Evolutionary conservation across 2,113 vertebrate species (phyloP).

Genomic region (Proterorhinus semilunaris): DNA sequence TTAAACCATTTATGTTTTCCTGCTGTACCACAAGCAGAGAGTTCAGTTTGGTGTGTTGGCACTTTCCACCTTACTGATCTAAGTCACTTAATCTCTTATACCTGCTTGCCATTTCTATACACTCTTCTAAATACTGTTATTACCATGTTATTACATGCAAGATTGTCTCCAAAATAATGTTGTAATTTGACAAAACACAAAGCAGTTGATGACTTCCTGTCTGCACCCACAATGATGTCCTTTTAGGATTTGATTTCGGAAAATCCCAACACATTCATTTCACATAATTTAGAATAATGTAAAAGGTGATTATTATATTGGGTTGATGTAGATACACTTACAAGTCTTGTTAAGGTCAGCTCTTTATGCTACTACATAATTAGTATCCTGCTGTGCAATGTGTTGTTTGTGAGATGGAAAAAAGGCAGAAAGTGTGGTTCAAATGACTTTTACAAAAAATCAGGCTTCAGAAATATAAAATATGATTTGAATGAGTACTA

Average conservation of each 20-base stretch:
- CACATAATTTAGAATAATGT: not conserved
- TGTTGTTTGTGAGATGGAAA: too few relatives aligned
- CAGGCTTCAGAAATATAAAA: not conserved
- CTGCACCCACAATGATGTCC: slow-evolving; percentile 37
- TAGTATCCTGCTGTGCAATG: too few relatives aligned
- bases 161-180: too few relatives aligned
- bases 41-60: slow-evolving; percentile 54
- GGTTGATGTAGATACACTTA: too few relatives aligned
- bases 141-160: not conserved
- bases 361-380: too few relatives aligned
- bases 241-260: slow-evolving; percentile 31
- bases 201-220: slow-evolving; percentile 61
- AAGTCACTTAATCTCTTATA: slow-evolving; percentile 8
- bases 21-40: slow-evolving; percentile 51
- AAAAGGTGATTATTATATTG: too few relatives aligned
- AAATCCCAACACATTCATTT: slow-evolving; percentile 17
- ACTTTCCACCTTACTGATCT: slow-evolving; percentile 14
- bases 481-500: not conserved
- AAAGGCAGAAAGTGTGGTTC: not conserved
- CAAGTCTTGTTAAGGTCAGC: too few relatives aligned
- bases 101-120: not conserved
- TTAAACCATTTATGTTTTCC: slow-evolving; percentile 49
- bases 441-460: not conserved
- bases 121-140: not conserved
- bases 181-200: not conserved